Evolutionary conservation across 2,797 vertebrate species (phyloP), one percentile per base, ranked within the genome.

Genomic region (Phoxinus dragarum): DNA sequence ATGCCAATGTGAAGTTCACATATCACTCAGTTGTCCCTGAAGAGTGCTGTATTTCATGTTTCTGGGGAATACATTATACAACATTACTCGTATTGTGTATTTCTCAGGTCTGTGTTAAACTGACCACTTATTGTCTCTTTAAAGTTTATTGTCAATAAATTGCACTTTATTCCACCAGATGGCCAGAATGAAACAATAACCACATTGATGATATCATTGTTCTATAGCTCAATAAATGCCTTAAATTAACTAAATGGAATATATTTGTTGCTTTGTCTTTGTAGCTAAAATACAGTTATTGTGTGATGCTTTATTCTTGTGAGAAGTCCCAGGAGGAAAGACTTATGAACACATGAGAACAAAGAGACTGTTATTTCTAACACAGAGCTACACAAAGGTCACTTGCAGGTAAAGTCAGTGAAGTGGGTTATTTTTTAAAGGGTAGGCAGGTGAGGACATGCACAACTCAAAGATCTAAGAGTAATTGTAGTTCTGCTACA

Each of bases 191-290:
- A 90, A 80, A 17, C 75, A 86, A 76, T 82, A 89, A 87, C 89
- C 87, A 77, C 19, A 83, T 59, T 92, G 90, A 93, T 86, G 89
- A 93, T 89, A 92, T 89, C 80, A 71, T 42, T 89, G 74, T 84
- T 79, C 47, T 74, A 86, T 75, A 66, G 12, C 14, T 87, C 78
- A 87, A 86, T 64, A 40, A 73, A 80, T 87, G 86, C 86, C 73
- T 78, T 78, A 21, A 90, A 86, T 88, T 52, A 44, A 85, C 91
- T 90, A 88, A 89, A 84, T 71, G 66, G 84, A 89, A 90, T n/a
- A 47, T 19, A 88, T 59, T 69, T 89, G 86, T 90, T 88, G 88
- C 31, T 56, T 81, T 84, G 69, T 61, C 42, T 8, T 56, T 42
- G 52, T 61, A 42, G 80, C 73, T 36, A 67, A 34, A 89, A 91